Evolutionary conservation across 2,888 invertebrate species (phyloP).

Genomic region (Drosophila stalkeri): DNA sequence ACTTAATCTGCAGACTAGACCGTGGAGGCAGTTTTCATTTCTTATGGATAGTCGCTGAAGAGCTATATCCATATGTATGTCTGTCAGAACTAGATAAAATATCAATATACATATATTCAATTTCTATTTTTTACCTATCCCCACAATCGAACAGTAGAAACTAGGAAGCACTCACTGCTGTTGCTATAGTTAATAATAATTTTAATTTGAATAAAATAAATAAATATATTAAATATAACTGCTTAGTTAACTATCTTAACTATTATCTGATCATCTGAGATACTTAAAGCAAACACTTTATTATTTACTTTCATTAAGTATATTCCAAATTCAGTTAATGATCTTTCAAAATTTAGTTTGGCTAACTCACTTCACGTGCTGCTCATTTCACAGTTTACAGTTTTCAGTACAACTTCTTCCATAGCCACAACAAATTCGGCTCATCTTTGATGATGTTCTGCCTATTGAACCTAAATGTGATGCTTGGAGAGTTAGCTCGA

Average conservation of each 20-base stretch:
- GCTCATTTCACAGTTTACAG: conserved; percentile 70
- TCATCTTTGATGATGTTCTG: conserved; percentile 26
- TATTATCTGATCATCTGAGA: not conserved
- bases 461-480: conserved; percentile 61
- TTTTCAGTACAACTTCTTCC: conserved; percentile 26
- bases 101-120: no score
- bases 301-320: conserved; percentile 29
- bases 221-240: conserved; percentile 1
- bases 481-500: conserved; percentile 6
- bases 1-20: no score
- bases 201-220: no score
- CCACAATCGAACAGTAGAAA: no score
- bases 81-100: no score
- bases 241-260: conserved; percentile 4
- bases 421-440: not conserved
- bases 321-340: conserved; percentile 1
- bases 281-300: conserved; percentile 11
- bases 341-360: conserved; percentile 8
- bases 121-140: no score
- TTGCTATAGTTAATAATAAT: no score
- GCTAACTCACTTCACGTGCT: conserved; percentile 3
- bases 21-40: no score
- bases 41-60: no score
- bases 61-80: no score
- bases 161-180: no score